Evolutionary conservation across 2,888 invertebrate genomes (phyloP).

Genomic region (Dryobotodes eremita): DNA sequence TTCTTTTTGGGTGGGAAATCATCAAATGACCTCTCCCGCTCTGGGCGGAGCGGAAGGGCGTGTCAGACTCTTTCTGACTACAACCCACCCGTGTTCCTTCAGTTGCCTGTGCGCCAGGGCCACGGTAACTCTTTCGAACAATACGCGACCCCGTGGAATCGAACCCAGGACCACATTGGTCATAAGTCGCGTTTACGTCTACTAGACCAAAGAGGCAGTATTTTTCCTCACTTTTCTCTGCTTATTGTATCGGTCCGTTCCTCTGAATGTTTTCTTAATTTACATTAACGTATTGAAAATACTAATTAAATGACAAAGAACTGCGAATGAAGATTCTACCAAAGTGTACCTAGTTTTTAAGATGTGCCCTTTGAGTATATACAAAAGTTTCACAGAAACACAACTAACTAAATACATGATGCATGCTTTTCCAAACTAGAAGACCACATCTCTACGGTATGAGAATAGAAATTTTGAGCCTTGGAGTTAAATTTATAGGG

Average conservation of each 20-base stretch:
- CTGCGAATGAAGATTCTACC: background rate
- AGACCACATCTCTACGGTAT: conserved; percentile 58
- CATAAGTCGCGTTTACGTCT: background rate
- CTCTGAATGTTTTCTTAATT: background rate
- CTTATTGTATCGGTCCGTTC: background rate
- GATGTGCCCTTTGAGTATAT: conserved; percentile 9
- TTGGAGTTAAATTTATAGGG: background rate
- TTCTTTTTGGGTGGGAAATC: too few species aligned
- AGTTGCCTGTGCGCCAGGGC: too few species aligned
- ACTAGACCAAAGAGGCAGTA: background rate
- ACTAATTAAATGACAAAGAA: background rate
- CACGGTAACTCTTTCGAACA: too few species aligned
- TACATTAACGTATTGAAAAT: background rate
- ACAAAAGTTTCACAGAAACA: conserved; percentile 1
- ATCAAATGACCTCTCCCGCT: too few species aligned
- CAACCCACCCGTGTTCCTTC: too few species aligned
- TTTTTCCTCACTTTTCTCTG: background rate
- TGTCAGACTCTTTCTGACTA: too few species aligned
- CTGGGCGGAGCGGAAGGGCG: too few species aligned
- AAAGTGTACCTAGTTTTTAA: background rate
- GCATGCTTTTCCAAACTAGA: conserved; percentile 57
- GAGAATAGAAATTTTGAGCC: conserved; percentile 68
- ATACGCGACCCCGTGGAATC: too few species aligned
- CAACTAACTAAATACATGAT: conserved; percentile 39
- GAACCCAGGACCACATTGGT: background rate